Evolutionary conservation across 2,888 invertebrate species (phyloP), one percentile per base, ranked within the genome.

Genomic region (Cybosia mesomella): DNA sequence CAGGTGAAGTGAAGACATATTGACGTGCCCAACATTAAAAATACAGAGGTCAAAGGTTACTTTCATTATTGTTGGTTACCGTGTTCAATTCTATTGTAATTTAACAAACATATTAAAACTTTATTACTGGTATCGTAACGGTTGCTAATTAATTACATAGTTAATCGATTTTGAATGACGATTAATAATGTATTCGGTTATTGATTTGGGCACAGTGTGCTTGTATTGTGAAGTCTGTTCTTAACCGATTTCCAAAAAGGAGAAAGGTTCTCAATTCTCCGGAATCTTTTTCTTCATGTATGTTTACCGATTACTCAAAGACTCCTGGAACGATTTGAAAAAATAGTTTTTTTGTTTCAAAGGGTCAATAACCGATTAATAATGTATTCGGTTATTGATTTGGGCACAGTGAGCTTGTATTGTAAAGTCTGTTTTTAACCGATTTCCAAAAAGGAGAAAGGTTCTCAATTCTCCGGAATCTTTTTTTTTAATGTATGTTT

Each of bases 91-190:
- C 15, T 9, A 63, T n/a, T 10, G n/a, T 39, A 36, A 64, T 64
- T 64, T 36, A 64, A 36, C 55, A 34, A 18, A 34, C 13, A 5
- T 36, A 54, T 36, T 62, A 34, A 53, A 32, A 15, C 13, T 28
- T 28, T 28, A 28, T 63, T 9, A 39, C 13, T 18, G 3, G n/a
- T 64, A 24, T 64, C 15, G 36, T 55, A 39, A 34, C 15, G 22
- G 18, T 43, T 49, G 28, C 43, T n/a, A 43, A 49, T 61, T 39
- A 64, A 63, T 64, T 36, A n/a, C 9, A 55, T 24, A 18, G 24
- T 39, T 24, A 24, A 64, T 64, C 18, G 63, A n/a, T 55, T 64
- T 55, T 63, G 32, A 54, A 36, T 64, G 10, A 55, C 36, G 11
- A 21, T 9, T 32, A 62, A 54, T 62, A 22, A 49, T n/a, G 7